Evolutionary conservation across 2,113 vertebrate species (phyloP), one percentile per base, ranked within the genome.

Genomic region (Neogobius melanostomus): DNA sequence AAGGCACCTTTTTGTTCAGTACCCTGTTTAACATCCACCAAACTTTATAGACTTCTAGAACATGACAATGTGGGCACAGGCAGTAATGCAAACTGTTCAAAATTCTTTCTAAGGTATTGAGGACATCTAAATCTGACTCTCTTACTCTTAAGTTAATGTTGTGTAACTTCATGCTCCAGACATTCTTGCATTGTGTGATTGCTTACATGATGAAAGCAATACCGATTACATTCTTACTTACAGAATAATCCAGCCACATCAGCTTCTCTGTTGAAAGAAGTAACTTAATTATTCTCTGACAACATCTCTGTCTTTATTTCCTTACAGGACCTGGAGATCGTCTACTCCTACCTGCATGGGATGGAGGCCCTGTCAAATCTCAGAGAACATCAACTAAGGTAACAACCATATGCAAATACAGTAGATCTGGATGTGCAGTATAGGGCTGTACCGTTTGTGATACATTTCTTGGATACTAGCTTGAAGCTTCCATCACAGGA

Each of bases 281-380:
- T 59, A 28, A 12, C 42, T 59, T 42, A 28, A 59, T 21, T 59
- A 1, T 11, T 15, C 1, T 74, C 69, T 79, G 51, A 68, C 61
- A 7, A 15, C 17, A 56, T 28, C 11, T 1, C 64, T 0, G n/a
- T 2, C 11, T 81, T 21, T 21, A 60, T 64, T 70, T 52, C 66
- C 70, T 49, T 60, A n/a, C 89, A 99, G 98, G 96, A 99, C 85
- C 90, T 99, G 93, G 97, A 99, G 91, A 97, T 99, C 9, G 96
- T 99, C 9, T 99, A 99, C 88, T 99, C 97, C 0, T 99, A 99
- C 83, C 93, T 99, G 65, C 98, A 99, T 50, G 98, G 98, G 16
- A 99, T 99, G 98, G 98, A 99, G 90, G 98, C 98, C 17, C 88
- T 99, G 78, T 99, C 96, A 66, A 99, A 98, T 89, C 92, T 99